phyloP scores from a whole-genome alignment of 2,888 invertebrate genomes.

The Folsomia candida region DNA sequence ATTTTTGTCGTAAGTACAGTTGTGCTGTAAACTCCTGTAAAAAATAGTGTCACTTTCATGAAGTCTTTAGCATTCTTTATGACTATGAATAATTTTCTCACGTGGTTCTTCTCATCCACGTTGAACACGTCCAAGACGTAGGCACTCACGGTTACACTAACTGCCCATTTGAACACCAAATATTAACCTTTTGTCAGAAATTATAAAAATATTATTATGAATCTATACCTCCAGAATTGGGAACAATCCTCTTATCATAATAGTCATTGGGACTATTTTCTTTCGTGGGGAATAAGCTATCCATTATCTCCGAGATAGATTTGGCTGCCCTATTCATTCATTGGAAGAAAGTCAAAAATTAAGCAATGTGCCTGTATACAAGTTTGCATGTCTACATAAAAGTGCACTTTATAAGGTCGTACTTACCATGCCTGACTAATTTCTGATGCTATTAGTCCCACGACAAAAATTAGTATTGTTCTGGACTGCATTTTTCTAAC shows the following conservation, averaged over 20 bases:
- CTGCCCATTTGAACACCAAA: slow-evolving; percentile 15
- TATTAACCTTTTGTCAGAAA: too few relatives aligned
- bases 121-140: slow-evolving; percentile 37
- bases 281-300: slow-evolving; percentile 20
- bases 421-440: not conserved
- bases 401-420: too few relatives aligned
- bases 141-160: slow-evolving; percentile 23
- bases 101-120: slow-evolving; percentile 41
- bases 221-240: slow-evolving; percentile 22
- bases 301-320: slow-evolving; percentile 18
- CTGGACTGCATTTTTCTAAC: not conserved
- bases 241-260: slow-evolving; percentile 35
- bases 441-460: not conserved
- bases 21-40: slow-evolving; percentile 38
- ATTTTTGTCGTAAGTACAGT: slow-evolving; percentile 37
- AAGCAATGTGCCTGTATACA: too few relatives aligned
- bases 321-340: slow-evolving; percentile 31
- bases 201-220: not conserved
- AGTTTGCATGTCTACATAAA: not conserved
- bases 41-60: slow-evolving; percentile 6
- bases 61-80: not conserved
- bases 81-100: slow-evolving; percentile 12
- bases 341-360: too few relatives aligned
- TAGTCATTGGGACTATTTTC: not conserved
- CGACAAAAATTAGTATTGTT: not conserved